These are phyloP conservation scores for Chelonoidis abingdonii DNA, from an alignment of 2,113 vertebrate genomes.

Conservation along the genomic window DNA sequence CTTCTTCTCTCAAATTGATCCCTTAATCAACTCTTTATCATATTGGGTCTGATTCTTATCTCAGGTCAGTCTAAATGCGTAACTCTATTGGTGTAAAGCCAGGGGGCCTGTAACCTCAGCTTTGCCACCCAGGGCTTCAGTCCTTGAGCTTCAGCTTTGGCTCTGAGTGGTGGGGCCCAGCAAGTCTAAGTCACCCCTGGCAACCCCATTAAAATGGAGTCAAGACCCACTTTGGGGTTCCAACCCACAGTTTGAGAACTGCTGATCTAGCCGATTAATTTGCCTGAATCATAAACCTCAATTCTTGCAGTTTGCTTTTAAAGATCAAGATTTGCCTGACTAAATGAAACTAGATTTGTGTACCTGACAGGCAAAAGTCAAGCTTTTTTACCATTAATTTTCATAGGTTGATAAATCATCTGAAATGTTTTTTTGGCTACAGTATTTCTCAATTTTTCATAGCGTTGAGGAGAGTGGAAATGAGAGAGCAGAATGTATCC, in stretches of 20 bases:
- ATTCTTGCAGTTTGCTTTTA: slow-evolving; percentile 16
- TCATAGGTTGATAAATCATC: slow-evolving; percentile 22
- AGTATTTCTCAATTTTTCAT: slow-evolving; percentile 47
- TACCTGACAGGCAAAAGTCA: slow-evolving; percentile 17
- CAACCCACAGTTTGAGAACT: too few species aligned
- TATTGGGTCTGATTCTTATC: neutral
- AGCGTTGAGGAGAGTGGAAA: slow-evolving; percentile 20
- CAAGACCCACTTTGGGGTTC: too few species aligned
- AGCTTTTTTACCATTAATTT: slow-evolving; percentile 29
- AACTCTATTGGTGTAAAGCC: neutral
- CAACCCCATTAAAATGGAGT: too few species aligned
- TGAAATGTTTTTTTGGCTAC: neutral
- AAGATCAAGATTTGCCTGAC: slow-evolving; percentile 5
- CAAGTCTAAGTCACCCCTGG: too few species aligned
- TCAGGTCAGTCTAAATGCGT: neutral
- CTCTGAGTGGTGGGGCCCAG: too few species aligned
- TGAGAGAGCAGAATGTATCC: slow-evolving; percentile 33
- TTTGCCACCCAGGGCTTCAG: too few species aligned
- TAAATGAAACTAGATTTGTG: slow-evolving; percentile 26
- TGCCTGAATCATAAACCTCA: neutral
- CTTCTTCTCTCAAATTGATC: slow-evolving; percentile 31
- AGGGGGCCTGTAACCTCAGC: neutral
- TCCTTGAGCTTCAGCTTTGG: too few species aligned
- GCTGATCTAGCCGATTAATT: neutral
- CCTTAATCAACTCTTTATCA: slow-evolving; percentile 37